phyloP scores from a whole-genome alignment of 2,888 invertebrate genomes.

The Drosophila greeni region DNA sequence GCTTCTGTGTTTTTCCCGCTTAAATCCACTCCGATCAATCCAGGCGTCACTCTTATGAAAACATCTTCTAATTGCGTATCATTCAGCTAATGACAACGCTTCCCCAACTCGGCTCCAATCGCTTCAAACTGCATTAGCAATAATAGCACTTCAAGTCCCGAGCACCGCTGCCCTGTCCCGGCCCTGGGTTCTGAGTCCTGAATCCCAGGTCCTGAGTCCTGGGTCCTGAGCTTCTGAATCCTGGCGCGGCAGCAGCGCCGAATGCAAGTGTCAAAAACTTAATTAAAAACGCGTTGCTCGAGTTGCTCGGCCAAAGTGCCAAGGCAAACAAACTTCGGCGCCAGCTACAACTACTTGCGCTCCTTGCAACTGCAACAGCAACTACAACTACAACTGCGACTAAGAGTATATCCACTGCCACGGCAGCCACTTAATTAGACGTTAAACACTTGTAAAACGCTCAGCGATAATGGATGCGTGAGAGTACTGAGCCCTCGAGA shows the following conservation, averaged over 20 bases:
- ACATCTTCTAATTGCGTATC: conserved; percentile 25
- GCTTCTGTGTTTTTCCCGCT: not conserved
- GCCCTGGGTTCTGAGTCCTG: not conserved
- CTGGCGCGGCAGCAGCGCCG: conserved; percentile 16
- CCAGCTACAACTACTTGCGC: conserved; percentile 29
- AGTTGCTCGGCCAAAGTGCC: conserved; percentile 44
- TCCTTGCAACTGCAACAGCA: conserved; percentile 52
- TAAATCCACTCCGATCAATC: conserved; percentile 14
- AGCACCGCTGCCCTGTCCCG: conserved; percentile 1
- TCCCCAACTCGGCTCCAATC: conserved; percentile 28
- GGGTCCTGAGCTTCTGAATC: conserved; percentile 1
- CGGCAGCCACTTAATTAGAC: conserved; percentile 70
- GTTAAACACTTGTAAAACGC: conserved; percentile 73
- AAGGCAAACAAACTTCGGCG: conserved; percentile 47
- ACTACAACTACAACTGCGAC: conserved; percentile 11
- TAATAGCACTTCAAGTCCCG: conserved; percentile 28
- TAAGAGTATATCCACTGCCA: conserved; percentile 50
- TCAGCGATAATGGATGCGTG: conserved; percentile 69
- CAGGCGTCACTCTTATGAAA: conserved; percentile 10
- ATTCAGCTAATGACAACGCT: conserved; percentile 29
- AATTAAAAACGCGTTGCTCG: conserved; percentile 66
- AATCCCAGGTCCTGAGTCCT: not conserved
- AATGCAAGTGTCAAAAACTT: conserved; percentile 70
- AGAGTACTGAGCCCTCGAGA: conserved; percentile 24
- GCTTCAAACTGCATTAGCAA: conserved; percentile 40